Percentiles rank a stretch among this genome's conserved stretches.
phyloP scores from a whole-genome alignment of 2,113 vertebrate species.

The Oxygymnocypris stewartii region DNA sequence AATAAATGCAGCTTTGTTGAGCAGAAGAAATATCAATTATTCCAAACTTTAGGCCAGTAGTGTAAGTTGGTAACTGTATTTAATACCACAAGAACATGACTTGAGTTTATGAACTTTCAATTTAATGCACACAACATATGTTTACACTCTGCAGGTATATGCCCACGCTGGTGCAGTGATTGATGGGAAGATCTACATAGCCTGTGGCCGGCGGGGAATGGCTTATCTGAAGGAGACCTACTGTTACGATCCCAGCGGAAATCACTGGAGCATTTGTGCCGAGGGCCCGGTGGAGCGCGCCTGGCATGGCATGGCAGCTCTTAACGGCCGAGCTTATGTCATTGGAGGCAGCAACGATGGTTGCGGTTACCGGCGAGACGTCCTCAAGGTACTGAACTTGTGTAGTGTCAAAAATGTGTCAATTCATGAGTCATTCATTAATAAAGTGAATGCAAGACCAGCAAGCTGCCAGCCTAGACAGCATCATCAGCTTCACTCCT shows the following conservation, averaged over 20 bases:
- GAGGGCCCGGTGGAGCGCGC: conserved; percentile 86
- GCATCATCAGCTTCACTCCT: neutral
- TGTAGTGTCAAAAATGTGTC: neutral
- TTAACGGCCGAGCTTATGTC: conserved; percentile 83
- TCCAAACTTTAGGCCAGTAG: neutral
- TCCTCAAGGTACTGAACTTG: conserved; percentile 82
- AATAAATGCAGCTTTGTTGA: neutral
- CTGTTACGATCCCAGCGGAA: conserved; percentile 82
- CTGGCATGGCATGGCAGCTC: conserved; percentile 90
- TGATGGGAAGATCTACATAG: conserved; percentile 88
- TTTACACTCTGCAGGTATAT: conserved; percentile 79
- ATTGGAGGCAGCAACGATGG: conserved; percentile 94
- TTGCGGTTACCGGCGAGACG: conserved; percentile 84
- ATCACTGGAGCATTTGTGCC: conserved; percentile 80
- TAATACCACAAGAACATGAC: neutral
- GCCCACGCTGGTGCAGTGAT: conserved; percentile 87
- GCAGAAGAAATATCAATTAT: neutral
- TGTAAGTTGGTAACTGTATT: neutral
- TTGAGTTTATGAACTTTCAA: neutral
- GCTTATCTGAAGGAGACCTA: conserved; percentile 88
- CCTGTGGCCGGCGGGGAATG: conserved; percentile 85
- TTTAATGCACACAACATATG: neutral
- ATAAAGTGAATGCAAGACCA: neutral
- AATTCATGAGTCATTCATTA: neutral
- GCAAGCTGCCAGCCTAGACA: neutral